A percentile compares a stretch with the other conserved stretches of the same genome.
These are phyloP conservation scores for Drosophila putrida DNA, from an alignment of 2,888 invertebrate genomes.

Conservation along the genomic window DNA sequence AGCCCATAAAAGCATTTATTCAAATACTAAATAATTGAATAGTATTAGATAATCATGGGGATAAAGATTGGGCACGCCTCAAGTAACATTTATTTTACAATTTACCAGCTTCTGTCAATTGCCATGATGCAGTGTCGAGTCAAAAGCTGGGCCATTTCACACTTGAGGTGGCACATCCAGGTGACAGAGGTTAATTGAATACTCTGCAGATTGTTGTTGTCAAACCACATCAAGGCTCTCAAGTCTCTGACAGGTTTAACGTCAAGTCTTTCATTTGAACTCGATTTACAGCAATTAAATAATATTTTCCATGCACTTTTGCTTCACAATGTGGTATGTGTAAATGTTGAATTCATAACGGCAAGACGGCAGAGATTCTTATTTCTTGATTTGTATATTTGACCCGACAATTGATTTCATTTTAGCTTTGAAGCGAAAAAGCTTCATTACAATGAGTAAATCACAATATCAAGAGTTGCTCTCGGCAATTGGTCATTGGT, in stretches of 20 bases:
- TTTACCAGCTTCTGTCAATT: neutral
- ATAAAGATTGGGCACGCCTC: neutral
- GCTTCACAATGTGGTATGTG: neutral
- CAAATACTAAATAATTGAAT: constrained; percentile 18
- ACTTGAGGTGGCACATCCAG: constrained; percentile 16
- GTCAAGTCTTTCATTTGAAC: constrained; percentile 7
- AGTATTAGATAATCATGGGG: constrained; percentile 25
- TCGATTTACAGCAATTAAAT: constrained; percentile 15
- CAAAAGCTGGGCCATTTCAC: constrained; percentile 5
- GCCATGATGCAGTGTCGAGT: neutral
- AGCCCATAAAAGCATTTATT: constrained; percentile 25
- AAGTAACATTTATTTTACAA: constrained; percentile 8
- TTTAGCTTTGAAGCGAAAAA: constrained; percentile 27
- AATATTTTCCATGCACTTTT: constrained; percentile 7
- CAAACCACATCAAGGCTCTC: neutral
- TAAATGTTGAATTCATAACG: constrained; percentile 6
- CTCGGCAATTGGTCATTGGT: constrained; percentile 24
- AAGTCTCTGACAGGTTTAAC: neutral
- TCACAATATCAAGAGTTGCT: constrained; percentile 62
- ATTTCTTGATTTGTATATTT: constrained; percentile 6
- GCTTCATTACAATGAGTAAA: constrained; percentile 52
- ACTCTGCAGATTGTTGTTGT: neutral
- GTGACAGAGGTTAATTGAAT: constrained; percentile 8
- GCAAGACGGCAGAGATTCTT: neutral
- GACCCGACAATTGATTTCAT: constrained; percentile 25